A percentile compares a stretch with the other conserved stretches of the same genome.
Conservation (phyloP, 2,113 vertebrate genomes). For the Ctenomys sociabilis region DNA sequence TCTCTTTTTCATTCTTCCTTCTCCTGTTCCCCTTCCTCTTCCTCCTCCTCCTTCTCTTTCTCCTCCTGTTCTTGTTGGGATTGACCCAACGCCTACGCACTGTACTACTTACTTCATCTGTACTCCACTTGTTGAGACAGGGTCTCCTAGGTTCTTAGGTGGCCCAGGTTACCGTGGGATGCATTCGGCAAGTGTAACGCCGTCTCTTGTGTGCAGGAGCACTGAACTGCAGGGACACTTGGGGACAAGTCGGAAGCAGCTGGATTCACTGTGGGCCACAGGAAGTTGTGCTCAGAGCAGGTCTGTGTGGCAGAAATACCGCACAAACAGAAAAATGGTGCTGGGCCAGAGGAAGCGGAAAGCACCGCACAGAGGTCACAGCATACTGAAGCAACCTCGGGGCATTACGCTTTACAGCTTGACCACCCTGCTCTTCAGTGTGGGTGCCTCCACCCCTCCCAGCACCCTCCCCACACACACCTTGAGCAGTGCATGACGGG, state of each 20-base stretch:
- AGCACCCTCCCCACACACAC: too few relatives aligned
- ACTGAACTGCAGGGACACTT: background rate
- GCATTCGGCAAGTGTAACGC: background rate
- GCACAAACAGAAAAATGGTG: background rate
- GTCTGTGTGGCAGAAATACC: background rate
- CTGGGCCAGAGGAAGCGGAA: background rate
- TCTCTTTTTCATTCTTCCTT: background rate
- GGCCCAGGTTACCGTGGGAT: background rate
- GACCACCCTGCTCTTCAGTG: background rate
- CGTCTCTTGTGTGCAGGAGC: background rate
- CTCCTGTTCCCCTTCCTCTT: too few relatives aligned
- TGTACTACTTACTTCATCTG: too few relatives aligned
- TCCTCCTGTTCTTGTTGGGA: too few relatives aligned
- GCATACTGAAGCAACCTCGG: background rate
- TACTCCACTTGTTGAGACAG: background rate
- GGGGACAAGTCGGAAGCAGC: background rate
- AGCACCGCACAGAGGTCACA: background rate
- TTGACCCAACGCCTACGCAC: too few relatives aligned
- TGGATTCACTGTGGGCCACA: background rate
- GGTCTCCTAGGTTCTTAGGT: background rate
- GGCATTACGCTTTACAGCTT: background rate
- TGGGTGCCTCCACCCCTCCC: background rate
- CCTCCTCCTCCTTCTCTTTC: too few relatives aligned
- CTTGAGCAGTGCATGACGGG: background rate
- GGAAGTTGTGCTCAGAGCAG: background rate